These are phyloP conservation scores for Liposcelis brunnea DNA, from an alignment of 2,888 invertebrate genomes.

Conservation along the genomic window DNA sequence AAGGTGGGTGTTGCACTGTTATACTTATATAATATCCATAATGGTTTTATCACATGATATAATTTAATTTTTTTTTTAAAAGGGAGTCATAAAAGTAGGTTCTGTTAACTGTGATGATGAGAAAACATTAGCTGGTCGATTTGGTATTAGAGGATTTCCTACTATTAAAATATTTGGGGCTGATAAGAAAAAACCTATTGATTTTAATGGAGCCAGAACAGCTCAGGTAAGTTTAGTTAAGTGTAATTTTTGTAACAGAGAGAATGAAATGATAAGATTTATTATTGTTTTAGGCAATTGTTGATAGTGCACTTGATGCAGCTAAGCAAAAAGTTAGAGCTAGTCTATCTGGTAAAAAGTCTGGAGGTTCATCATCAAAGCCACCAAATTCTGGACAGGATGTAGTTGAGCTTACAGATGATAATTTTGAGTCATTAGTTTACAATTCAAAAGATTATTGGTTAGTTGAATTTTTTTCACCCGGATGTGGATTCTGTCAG, in stretches of 20 bases:
- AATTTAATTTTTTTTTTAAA: constrained; percentile 19
- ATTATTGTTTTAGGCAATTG: constrained; percentile 31
- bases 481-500: constrained; percentile 96
- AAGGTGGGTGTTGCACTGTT: constrained; percentile 58
- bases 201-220: constrained; percentile 69
- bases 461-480: constrained; percentile 96
- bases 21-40: neutral
- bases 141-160: constrained; percentile 80
- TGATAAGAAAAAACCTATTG: constrained; percentile 65
- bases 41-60: too few relatives aligned
- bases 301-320: constrained; percentile 68
- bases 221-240: constrained; percentile 45
- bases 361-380: constrained; percentile 11
- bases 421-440: constrained; percentile 86
- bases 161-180: constrained; percentile 87
- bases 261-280: too few relatives aligned
- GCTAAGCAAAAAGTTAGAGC: constrained; percentile 54
- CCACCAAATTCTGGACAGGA: constrained; percentile 25
- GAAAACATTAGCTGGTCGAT: constrained; percentile 59
- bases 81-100: constrained; percentile 88
- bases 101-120: constrained; percentile 86
- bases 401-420: constrained; percentile 87
- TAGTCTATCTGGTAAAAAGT: constrained; percentile 43
- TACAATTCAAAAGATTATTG: constrained; percentile 87
- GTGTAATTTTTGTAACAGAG: too few relatives aligned